Evolutionary conservation across 2,888 invertebrate genomes (phyloP), one percentile per base, ranked within the genome.

Genomic region (Oscheius sp.): DNA sequence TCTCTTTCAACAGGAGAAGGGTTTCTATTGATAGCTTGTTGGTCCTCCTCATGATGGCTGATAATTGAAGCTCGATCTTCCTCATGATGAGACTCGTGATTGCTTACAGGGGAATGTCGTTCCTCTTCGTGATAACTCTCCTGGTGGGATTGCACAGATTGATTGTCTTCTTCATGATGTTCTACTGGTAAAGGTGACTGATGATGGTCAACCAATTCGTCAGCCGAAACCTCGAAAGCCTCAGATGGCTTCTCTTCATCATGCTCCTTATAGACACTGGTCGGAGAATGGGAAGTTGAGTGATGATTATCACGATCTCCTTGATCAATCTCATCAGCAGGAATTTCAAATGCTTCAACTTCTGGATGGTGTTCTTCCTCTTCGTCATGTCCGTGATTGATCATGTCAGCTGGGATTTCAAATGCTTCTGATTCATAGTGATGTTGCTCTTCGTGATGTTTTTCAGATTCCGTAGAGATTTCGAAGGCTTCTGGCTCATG

Each of bases 131-230:
- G 41, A 12, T 4, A 14, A 14, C 20, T 12, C 24, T 49, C 49
- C 6, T 17, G 24, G 6, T 49, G 49, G 24, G 56, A 33, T n/a
- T n/a, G n/a, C n/a, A n/a, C n/a, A n/a, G n/a, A n/a, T n/a, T n/a
- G n/a, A n/a, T n/a, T n/a, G n/a, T n/a, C n/a, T n/a, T n/a, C n/a
- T n/a, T n/a, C n/a, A n/a, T n/a, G n/a, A n/a, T n/a, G n/a, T 33
- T 33, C 22, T n/a, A n/a, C 50, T 26, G 50, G 50, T 3, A 50
- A 26, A 2, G 56, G 56, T 22, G 56, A 56, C 32, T 54, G 20
- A 56, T 56, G 54, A 54, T 54, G 54, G n/a, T 54, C 51, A n/a
- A 51, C 0, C 36, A 54, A 20, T 54, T 17, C 59, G 8, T 59
- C 59, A 3, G 59, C 20, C 24, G 59, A 41, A 17, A 59, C 41